Evolutionary conservation across 1,140 invertebrate species (phyloP).

Genomic region (Mesaphorura yosii): DNA sequence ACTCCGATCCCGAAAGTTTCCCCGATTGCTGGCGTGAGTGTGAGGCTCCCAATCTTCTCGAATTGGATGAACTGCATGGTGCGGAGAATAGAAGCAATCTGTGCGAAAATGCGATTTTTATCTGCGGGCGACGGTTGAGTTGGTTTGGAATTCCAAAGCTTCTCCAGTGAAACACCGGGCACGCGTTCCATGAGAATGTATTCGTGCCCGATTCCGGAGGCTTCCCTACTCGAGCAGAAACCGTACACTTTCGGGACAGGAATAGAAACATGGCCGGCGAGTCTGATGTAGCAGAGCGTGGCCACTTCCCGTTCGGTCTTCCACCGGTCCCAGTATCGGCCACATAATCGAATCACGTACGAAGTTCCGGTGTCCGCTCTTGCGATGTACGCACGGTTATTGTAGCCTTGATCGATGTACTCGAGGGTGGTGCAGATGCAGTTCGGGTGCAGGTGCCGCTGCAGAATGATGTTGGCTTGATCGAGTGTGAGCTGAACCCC

Average conservation of each 20-base stretch:
- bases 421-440: background rate
- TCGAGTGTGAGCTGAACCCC: background rate
- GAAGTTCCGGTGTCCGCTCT: background rate
- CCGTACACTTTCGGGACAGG: conserved; percentile 4
- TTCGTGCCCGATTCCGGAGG: conserved; percentile 5
- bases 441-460: background rate
- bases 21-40: background rate
- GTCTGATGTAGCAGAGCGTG: background rate
- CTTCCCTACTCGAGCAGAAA: background rate
- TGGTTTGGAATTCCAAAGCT: background rate
- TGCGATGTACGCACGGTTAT: conserved; percentile 10
- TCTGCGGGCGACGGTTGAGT: no score
- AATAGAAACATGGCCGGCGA: background rate
- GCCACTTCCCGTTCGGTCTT: conserved; percentile 15
- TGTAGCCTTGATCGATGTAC: conserved; percentile 7
- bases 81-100: background rate
- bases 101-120: background rate
- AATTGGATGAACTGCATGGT: background rate
- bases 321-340: conserved; percentile 1
- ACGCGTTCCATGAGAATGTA: conserved; percentile 10
- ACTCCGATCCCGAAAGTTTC: background rate
- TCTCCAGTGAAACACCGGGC: conserved; percentile 4
- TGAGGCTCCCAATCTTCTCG: background rate
- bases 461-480: background rate
- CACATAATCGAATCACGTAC: background rate